These are phyloP conservation scores for Scortum barcoo DNA, from an alignment of 2,113 vertebrate genomes.

Conservation along the genomic window DNA sequence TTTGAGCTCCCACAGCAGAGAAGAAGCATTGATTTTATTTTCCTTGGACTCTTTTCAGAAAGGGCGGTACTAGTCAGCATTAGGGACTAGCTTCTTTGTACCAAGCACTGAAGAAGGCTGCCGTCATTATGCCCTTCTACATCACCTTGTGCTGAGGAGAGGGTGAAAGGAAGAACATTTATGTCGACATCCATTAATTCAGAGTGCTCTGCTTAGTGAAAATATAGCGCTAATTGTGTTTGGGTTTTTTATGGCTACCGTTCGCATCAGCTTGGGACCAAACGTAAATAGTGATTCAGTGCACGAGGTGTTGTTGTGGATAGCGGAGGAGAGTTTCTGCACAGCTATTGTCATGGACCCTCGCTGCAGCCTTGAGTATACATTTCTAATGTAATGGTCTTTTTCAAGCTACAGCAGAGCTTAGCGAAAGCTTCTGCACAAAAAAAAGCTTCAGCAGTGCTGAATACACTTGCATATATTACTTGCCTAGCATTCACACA, in stretches of 20 bases:
- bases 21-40: slow-evolving; percentile 9
- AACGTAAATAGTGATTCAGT: slow-evolving; percentile 28
- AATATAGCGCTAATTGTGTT: slow-evolving; percentile 18
- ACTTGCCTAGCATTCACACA: slow-evolving; percentile 53
- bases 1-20: not conserved
- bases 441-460: slow-evolving; percentile 31
- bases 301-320: slow-evolving; percentile 20
- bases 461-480: slow-evolving; percentile 59
- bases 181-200: slow-evolving; percentile 26
- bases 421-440: slow-evolving; percentile 37
- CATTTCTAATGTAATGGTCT: slow-evolving; percentile 48
- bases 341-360: slow-evolving; percentile 41
- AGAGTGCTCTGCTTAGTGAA: not conserved
- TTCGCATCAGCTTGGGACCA: slow-evolving; percentile 33
- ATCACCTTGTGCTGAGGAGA: slow-evolving; percentile 1
- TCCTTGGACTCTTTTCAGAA: slow-evolving; percentile 17
- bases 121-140: not conserved
- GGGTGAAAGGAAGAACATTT: slow-evolving; percentile 15
- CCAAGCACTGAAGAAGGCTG: not conserved
- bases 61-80: slow-evolving; percentile 7
- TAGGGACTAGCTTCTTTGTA: slow-evolving; percentile 15
- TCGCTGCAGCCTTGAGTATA: slow-evolving; percentile 44
- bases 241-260: slow-evolving; percentile 20
- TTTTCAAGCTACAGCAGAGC: slow-evolving; percentile 40
- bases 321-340: not conserved